Evolutionary conservation across 2,888 invertebrate genomes (phyloP), one percentile per base, ranked within the genome.

Genomic region (Penaeus monodon): DNA sequence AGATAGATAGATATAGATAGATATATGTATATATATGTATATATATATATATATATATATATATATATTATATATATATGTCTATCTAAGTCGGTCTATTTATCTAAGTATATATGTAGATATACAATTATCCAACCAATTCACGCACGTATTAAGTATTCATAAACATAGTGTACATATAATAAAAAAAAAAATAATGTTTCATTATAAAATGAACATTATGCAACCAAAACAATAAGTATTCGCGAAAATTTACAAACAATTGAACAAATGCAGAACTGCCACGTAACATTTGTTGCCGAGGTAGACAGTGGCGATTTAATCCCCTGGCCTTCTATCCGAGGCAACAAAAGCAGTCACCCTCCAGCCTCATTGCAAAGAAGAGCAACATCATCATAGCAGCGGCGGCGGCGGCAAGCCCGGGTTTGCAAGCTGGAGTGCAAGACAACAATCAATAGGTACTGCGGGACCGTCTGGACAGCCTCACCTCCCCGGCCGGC

Each of bases 381-480:
- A 17, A 14, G 57, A 57, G 57, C 57, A 57, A 17, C 57, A 57
- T 57, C 57, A 57, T 49, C 49, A 49, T 49, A 49, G 49, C 57
- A 57, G 57, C 57, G 12, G 57, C 57, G 17, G 57, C 57, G 57
- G 57, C 57, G 57, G 57, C 57, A 27, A 77, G 57, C 49, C 33
- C 57, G 79, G 27, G 63, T 49, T 63, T 63, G 79, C 79, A 79
- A 79, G 79, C 79, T 63, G 79, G 79, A 79, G 79, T 24, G 79
- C 64, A 79, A 79, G 79, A 64, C 79, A 77, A 77, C 77, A 79
- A 79, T 79, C 79, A 79, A 79, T 79, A 79, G 79, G 64, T 79
- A 79, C 79, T 79, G 64, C 79, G 49, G 57, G 29, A 29, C 29
- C 70, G 27, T 27, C 44, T 78, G 78, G 22, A n/a, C 73, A 73